Base-by-base conservation (phyloP, 2,113 vertebrate genomes). In the Blennius ocellaris region DNA sequence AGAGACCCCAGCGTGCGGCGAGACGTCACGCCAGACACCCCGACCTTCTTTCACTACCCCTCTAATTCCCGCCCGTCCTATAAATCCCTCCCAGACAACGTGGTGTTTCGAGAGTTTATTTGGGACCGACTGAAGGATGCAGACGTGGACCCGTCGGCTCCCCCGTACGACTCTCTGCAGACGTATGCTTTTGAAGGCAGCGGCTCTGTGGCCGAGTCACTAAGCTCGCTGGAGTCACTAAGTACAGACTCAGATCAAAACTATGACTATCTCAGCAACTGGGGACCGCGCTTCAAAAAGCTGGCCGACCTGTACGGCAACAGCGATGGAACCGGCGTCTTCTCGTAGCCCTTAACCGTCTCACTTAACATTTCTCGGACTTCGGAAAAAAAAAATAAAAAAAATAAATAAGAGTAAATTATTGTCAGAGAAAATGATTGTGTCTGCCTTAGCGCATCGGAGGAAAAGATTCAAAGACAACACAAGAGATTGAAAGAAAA, bases 201-300 rank as follows among this genome's bases (percentile, higher is more conserved):
- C 0, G 97, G 97, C 71, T 99, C 97, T 0, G 94, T 98, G 21
- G 97, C 97, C 0, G 97, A 97, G 58, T 98, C 97, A 0, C 96
- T 99, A 65, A 99, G 97, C 77, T 98, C 97, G 1, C 89, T 99
- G 81, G 97, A 98, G 87, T 98, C 97, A 0, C 90, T 96, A 86
- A 97, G 96, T 88, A 96, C 97, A 73, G 97, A 97, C 93, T 98
- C 97, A 47, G 97, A 99, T 73, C 97, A 99, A 93, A 98, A 96
- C 90, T 99, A 98, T 0, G 97, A 99, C 91, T 98, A 98, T 85
- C 95, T 99, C 56, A 97, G 95, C 92, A 96, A 95, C 93, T 99
- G 97, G 97, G 97, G 97, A 0, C 97, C 97, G 1, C 96, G 96
- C 5, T 99, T 99, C 82, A 96, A 97, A 90, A 96, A 97, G 84